Evolutionary conservation across 2,888 invertebrate genomes (phyloP).

Genomic region (Pyrrhia umbra): DNA sequence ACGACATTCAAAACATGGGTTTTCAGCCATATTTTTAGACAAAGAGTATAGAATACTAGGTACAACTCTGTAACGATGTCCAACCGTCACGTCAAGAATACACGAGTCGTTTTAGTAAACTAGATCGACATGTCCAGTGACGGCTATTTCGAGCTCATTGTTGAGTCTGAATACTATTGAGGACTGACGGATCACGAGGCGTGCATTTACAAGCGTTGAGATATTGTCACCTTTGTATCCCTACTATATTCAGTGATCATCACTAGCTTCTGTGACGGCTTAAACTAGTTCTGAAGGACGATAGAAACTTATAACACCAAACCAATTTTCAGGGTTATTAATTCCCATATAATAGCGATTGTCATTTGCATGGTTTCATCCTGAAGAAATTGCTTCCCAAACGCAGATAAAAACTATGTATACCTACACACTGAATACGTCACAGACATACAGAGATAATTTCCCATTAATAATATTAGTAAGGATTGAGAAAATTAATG

Average conservation of each 20-base stretch:
- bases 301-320: too few relatives aligned
- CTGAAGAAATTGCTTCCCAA: too few relatives aligned
- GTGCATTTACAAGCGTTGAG: constrained; percentile 39
- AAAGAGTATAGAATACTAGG: neutral
- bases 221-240: constrained; percentile 32
- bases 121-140: constrained; percentile 55
- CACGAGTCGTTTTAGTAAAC: constrained; percentile 44
- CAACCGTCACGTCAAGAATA: constrained; percentile 32
- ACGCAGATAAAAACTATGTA: too few relatives aligned
- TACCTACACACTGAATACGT: too few relatives aligned
- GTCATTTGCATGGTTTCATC: too few relatives aligned
- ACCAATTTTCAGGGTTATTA: too few relatives aligned
- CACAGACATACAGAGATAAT: too few relatives aligned
- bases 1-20: neutral
- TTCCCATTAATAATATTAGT: too few relatives aligned
- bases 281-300: constrained; percentile 11
- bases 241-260: constrained; percentile 10
- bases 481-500: too few relatives aligned
- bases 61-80: constrained; percentile 9
- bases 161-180: constrained; percentile 55
- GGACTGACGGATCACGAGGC: constrained; percentile 51
- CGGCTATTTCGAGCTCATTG: constrained; percentile 63
- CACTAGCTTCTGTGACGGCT: neutral
- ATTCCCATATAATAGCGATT: too few relatives aligned
- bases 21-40: neutral